Conservation (phyloP, 2,797 vertebrate species). For the Saxicola maurus region DNA sequence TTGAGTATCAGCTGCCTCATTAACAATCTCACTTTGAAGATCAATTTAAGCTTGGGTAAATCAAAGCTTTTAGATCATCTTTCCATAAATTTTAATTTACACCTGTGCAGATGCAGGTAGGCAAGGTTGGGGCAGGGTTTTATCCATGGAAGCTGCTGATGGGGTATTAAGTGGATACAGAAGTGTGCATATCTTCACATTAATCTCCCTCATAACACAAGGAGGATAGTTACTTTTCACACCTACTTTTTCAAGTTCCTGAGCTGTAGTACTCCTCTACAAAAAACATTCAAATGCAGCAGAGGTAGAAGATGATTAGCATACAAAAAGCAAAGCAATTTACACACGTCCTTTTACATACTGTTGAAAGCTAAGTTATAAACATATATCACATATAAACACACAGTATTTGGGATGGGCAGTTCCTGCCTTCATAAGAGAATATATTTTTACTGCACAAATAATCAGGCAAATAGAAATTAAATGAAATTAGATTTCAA, state of each 20-base stretch:
- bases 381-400: background rate
- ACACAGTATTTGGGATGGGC: background rate
- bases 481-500: background rate
- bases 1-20: slow-evolving; percentile 1
- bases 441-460: background rate
- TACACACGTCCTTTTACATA: background rate
- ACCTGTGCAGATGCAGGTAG: slow-evolving; percentile 14
- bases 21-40: slow-evolving; percentile 50
- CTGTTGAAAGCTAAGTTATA: background rate
- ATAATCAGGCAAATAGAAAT: background rate
- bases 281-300: background rate
- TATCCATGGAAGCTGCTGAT: background rate
- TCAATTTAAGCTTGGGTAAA: slow-evolving; percentile 37
- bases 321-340: background rate
- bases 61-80: slow-evolving; percentile 8
- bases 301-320: background rate
- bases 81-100: slow-evolving; percentile 25
- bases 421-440: background rate
- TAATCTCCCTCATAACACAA: background rate
- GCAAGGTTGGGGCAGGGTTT: background rate
- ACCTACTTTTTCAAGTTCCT: background rate
- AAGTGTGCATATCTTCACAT: background rate
- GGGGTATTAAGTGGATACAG: background rate
- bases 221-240: background rate
- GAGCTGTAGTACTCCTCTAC: background rate